Evolutionary conservation across 2,888 invertebrate genomes (phyloP).

Genomic region (Neelides folsomi): DNA sequence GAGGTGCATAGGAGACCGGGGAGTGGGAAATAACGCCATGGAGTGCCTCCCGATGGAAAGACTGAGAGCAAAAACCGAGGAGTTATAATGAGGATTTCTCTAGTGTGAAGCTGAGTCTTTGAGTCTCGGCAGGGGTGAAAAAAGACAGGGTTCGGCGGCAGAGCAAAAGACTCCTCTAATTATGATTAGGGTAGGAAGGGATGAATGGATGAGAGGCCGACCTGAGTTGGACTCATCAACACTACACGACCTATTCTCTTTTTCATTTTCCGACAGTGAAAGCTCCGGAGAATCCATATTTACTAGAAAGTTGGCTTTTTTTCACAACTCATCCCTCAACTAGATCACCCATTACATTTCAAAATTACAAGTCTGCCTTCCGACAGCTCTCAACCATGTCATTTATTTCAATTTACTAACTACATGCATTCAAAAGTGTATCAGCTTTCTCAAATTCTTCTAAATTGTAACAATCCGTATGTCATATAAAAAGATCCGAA

Average conservation of each 20-base stretch:
- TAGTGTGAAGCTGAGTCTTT: slow-evolving; percentile 3
- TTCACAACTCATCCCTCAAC: too few relatives aligned
- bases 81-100: slow-evolving; percentile 8
- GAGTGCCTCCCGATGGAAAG: not conserved
- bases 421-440: too few relatives aligned
- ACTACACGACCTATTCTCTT: slow-evolving; percentile 9
- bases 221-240: slow-evolving; percentile 12
- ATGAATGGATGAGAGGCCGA: slow-evolving; percentile 12
- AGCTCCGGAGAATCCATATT: too few relatives aligned
- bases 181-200: slow-evolving; percentile 12
- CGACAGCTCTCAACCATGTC: too few relatives aligned
- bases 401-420: too few relatives aligned
- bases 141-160: slow-evolving; percentile 10
- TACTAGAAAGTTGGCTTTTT: too few relatives aligned
- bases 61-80: slow-evolving; percentile 4
- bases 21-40: not conserved
- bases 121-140: not conserved
- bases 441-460: too few relatives aligned
- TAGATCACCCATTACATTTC: too few relatives aligned
- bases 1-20: not conserved
- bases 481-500: too few relatives aligned
- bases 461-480: too few relatives aligned
- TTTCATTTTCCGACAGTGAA: too few relatives aligned
- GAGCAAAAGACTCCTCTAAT: slow-evolving; percentile 13
- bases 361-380: too few relatives aligned